Conservation (phyloP, 2,888 invertebrate genomes). For the Sycophila texana region DNA sequence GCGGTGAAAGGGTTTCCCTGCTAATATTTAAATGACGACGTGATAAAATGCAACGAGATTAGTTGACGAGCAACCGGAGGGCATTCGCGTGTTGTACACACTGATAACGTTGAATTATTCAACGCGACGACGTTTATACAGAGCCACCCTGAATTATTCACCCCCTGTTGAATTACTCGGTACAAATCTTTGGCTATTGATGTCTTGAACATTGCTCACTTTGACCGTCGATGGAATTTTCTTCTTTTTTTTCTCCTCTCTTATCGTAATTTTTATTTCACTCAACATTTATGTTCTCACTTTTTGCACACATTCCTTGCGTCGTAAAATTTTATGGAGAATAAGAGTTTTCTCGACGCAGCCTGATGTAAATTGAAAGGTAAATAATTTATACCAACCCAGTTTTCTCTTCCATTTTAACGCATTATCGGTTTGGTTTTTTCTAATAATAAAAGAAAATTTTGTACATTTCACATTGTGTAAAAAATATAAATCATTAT, state of each 20-base stretch:
- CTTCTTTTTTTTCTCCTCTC: too few species aligned
- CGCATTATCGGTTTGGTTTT: not conserved
- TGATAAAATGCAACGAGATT: slow-evolving; percentile 23
- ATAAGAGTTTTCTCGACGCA: too few species aligned
- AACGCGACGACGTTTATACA: slow-evolving; percentile 29
- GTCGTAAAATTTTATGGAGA: too few species aligned
- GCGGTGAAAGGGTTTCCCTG: not conserved
- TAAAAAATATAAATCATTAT: too few species aligned
- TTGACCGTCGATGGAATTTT: not conserved
- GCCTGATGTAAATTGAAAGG: too few species aligned
- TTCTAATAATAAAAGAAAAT: too few species aligned
- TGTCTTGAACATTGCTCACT: not conserved
- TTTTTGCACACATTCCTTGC: too few species aligned
- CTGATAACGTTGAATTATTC: slow-evolving; percentile 50
- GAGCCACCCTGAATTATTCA: slow-evolving; percentile 34
- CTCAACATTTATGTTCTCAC: too few species aligned
- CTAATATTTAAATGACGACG: slow-evolving; percentile 7
- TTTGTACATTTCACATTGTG: too few species aligned
- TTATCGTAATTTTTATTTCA: too few species aligned
- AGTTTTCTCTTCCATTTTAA: too few species aligned
- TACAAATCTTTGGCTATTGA: not conserved
- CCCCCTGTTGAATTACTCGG: slow-evolving; percentile 20
- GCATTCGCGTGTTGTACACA: slow-evolving; percentile 9
- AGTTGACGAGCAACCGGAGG: slow-evolving; percentile 29
- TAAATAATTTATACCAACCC: too few species aligned